These are phyloP conservation scores for Cynodonichthys magdalenae DNA, from an alignment of 2,797 vertebrate species.

Conservation along the genomic window DNA sequence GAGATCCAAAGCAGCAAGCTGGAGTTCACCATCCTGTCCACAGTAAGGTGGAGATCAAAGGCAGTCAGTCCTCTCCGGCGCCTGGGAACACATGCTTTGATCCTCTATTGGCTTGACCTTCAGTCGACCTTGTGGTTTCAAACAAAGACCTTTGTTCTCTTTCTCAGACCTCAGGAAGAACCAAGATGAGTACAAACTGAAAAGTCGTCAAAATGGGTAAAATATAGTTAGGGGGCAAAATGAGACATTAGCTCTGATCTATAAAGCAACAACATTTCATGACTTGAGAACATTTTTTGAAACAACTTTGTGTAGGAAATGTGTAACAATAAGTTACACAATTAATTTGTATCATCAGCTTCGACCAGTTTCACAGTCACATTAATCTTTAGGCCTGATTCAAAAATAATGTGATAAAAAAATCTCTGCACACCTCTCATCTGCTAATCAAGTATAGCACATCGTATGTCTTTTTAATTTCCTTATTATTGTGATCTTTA, in stretches of 20 bases:
- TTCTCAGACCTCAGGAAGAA: conserved; percentile 59
- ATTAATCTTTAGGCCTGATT: not conserved
- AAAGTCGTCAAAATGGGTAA: conserved; percentile 19
- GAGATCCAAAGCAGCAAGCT: conserved; percentile 61
- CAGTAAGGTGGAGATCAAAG: conserved; percentile 77
- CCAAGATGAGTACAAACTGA: conserved; percentile 42
- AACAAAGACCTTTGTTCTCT: conserved; percentile 72
- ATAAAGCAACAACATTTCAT: conserved; percentile 3
- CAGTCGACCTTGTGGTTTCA: conserved; percentile 70
- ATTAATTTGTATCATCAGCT: not conserved
- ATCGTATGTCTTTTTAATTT: not conserved
- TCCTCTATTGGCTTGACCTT: conserved; percentile 77
- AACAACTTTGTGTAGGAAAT: not conserved
- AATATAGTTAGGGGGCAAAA: conserved; percentile 20
- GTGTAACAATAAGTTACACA: not conserved
- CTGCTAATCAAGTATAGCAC: not conserved
- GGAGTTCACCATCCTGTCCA: conserved; percentile 71
- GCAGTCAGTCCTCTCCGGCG: conserved; percentile 52
- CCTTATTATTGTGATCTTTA: not conserved
- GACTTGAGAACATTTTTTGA: not conserved
- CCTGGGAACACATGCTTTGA: conserved; percentile 77
- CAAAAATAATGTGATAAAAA: conserved; percentile 3
- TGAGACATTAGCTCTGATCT: conserved; percentile 15
- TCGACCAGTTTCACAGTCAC: not conserved
- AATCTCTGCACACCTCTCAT: conserved; percentile 6